phyloP scores from a whole-genome alignment of 2,113 vertebrate species.

The Sylvilagus bachmani region DNA sequence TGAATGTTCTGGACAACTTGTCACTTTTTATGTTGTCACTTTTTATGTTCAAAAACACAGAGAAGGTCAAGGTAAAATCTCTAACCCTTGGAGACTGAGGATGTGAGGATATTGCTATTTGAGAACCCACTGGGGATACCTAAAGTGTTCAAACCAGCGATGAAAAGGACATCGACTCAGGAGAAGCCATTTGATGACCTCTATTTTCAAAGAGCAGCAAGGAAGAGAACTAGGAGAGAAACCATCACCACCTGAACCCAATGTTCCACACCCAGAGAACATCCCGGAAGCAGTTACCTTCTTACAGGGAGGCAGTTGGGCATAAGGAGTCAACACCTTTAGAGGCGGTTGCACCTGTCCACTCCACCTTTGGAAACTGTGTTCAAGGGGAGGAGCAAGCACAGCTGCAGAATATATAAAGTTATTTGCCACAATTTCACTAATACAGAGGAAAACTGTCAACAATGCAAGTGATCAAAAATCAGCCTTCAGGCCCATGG shows the following conservation, averaged over 20 bases:
- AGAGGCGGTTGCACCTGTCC: background rate
- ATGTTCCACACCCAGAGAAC: background rate
- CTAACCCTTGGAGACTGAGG: background rate
- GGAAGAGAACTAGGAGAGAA: background rate
- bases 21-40: background rate
- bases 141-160: background rate
- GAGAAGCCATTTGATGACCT: background rate
- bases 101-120: background rate
- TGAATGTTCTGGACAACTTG: background rate
- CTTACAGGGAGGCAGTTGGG: background rate
- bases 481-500: background rate
- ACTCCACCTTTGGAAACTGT: background rate
- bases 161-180: background rate
- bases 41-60: background rate
- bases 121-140: background rate
- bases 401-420: background rate
- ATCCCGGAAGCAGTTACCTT: fast-evolving
- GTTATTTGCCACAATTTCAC: too few species aligned
- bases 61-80: background rate
- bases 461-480: background rate
- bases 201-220: background rate
- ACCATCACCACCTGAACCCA: background rate
- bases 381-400: background rate
- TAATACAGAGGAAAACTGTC: background rate
- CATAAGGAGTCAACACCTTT: background rate